phyloP scores from a whole-genome alignment of 2,797 vertebrate genomes.

The Microctenopoma lineatum region DNA sequence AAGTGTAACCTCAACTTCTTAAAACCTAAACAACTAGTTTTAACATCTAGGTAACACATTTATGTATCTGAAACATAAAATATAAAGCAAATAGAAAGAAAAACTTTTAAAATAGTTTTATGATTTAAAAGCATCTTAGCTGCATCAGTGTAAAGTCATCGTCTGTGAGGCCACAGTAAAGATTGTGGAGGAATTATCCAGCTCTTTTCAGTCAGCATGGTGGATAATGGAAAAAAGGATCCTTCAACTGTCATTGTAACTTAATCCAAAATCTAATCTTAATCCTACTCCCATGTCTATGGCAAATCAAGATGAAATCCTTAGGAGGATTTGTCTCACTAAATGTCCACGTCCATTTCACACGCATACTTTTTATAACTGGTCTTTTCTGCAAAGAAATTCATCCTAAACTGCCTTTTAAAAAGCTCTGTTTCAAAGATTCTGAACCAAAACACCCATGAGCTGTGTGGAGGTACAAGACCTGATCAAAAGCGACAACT shows the following conservation, averaged over 20 bases:
- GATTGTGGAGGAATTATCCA: constrained; percentile 7
- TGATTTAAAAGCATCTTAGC: neutral
- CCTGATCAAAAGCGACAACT: neutral
- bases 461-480: no score
- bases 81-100: no score
- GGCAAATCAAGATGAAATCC: constrained; percentile 19
- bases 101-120: no score
- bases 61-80: no score
- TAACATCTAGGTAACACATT: no score
- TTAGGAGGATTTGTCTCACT: constrained; percentile 12
- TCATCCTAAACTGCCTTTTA: neutral
- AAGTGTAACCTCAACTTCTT: no score
- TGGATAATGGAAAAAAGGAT: constrained; percentile 16
- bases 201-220: constrained; percentile 8
- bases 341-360: constrained; percentile 4
- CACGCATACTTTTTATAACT: neutral
- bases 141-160: neutral
- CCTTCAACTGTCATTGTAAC: constrained; percentile 11
- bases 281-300: constrained; percentile 47
- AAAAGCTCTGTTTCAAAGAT: neutral
- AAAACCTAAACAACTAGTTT: no score
- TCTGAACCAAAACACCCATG: neutral
- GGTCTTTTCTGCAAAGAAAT: neutral
- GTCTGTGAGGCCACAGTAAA: neutral
- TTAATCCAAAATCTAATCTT: constrained; percentile 41